Percentiles rank a stretch among this genome's conserved stretches.
These are phyloP conservation scores for Eutolmus rufibarbis DNA, from an alignment of 2,888 invertebrate species.

Conservation along the genomic window DNA sequence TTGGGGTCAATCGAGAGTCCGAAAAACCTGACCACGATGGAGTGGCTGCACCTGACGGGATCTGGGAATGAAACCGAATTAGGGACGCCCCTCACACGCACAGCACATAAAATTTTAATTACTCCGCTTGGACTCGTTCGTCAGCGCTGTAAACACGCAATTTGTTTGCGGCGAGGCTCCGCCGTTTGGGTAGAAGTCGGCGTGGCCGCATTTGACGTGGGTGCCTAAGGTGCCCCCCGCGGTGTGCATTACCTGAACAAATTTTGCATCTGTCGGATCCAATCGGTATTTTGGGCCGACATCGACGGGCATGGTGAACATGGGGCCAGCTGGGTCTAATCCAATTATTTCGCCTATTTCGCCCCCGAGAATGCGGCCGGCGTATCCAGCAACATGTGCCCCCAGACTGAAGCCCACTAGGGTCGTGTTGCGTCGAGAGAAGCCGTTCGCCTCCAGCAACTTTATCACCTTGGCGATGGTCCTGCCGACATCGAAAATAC, in stretches of 20 bases:
- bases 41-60: conserved; percentile 60
- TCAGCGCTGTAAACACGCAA: conserved; percentile 53
- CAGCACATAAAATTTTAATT: conserved; percentile 6
- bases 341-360: conserved; percentile 60
- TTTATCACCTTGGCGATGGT: conserved; percentile 59
- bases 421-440: conserved; percentile 56
- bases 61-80: conserved; percentile 50
- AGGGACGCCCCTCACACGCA: neutral
- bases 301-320: conserved; percentile 58
- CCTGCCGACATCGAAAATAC: conserved; percentile 60
- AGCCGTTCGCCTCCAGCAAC: conserved; percentile 55
- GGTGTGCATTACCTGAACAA: conserved; percentile 61
- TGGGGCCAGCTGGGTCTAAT: conserved; percentile 61
- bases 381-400: conserved; percentile 61
- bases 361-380: conserved; percentile 56
- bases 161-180: conserved; percentile 58
- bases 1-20: conserved; percentile 59
- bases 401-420: conserved; percentile 61
- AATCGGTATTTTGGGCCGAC: conserved; percentile 56
- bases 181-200: conserved; percentile 61
- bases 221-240: conserved; percentile 59
- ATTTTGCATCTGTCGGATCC: conserved; percentile 58
- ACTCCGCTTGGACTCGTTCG: conserved; percentile 51
- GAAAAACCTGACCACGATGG: conserved; percentile 59
- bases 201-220: conserved; percentile 58